phyloP scores from a whole-genome alignment of 2,113 vertebrate species.

The Bucco capensis region DNA sequence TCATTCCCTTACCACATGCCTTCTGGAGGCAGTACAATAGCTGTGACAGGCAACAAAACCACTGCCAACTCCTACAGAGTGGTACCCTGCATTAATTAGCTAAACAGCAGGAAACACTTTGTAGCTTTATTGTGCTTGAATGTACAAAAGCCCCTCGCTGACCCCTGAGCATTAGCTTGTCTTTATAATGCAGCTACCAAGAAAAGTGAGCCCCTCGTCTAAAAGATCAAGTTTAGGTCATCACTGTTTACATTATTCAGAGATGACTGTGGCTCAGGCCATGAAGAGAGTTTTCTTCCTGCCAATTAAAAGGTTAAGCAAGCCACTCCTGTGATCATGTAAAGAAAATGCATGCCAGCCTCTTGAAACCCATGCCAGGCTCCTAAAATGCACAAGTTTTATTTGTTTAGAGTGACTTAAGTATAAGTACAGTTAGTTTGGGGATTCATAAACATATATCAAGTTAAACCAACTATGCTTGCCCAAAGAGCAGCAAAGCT shows the following conservation, averaged over 20 bases:
- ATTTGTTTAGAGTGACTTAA: slow-evolving; percentile 38
- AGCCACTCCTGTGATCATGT: background rate
- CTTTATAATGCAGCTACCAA: background rate
- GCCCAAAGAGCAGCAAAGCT: slow-evolving; percentile 40
- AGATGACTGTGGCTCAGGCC: background rate
- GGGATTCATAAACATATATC: slow-evolving; percentile 38
- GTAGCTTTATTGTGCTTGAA: slow-evolving; percentile 28
- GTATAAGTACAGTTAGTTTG: slow-evolving; percentile 1
- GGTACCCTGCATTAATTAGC: slow-evolving; percentile 50
- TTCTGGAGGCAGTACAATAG: background rate
- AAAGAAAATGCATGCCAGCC: background rate
- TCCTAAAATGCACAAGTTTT: slow-evolving; percentile 14
- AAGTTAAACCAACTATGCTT: slow-evolving; percentile 23
- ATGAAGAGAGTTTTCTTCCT: slow-evolving; percentile 14
- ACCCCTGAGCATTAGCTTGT: slow-evolving; percentile 1
- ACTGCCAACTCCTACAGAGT: background rate
- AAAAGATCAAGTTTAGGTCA: slow-evolving; percentile 58
- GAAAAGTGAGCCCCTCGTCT: slow-evolving; percentile 36
- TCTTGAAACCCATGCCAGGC: background rate
- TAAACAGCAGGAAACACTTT: slow-evolving; percentile 35
- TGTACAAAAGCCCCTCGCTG: background rate
- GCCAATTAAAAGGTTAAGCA: slow-evolving; percentile 38
- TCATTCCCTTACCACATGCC: background rate
- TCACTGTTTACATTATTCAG: slow-evolving; percentile 33
- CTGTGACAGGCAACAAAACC: slow-evolving; percentile 26